A percentile compares a stretch with the other conserved stretches of the same genome.
phyloP scores from a whole-genome alignment of 2,797 vertebrate species.

The Chiloscyllium punctatum region DNA sequence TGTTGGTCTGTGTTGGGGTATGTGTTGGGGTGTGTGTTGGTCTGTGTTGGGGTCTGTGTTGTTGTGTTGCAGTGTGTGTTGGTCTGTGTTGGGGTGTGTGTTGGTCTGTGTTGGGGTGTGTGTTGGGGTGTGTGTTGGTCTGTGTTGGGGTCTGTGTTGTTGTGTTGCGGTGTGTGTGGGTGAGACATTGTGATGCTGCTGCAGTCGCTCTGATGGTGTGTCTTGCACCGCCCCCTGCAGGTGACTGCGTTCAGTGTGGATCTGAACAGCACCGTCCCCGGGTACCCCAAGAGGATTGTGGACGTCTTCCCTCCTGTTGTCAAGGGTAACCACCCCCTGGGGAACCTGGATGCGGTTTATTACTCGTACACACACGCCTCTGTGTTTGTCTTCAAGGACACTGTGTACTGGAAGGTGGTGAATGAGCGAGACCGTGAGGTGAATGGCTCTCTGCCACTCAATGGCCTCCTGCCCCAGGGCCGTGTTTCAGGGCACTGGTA shows the following conservation, averaged over 20 bases:
- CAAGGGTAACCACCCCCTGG: constrained; percentile 16
- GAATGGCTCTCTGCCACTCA: constrained; percentile 17
- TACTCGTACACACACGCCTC: constrained; percentile 28
- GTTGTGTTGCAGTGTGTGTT: too few relatives aligned
- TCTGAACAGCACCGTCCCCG: neutral
- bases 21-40: too few relatives aligned
- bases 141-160: neutral
- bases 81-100: too few relatives aligned
- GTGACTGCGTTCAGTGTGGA: constrained; percentile 35
- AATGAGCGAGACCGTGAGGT: neutral
- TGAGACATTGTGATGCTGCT: neutral
- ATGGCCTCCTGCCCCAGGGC: neutral
- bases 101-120: too few relatives aligned
- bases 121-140: neutral
- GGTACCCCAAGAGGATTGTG: constrained; percentile 16
- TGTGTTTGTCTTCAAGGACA: constrained; percentile 33
- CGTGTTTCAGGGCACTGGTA: neutral
- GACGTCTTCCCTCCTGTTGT: constrained; percentile 28
- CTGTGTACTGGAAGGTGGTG: constrained; percentile 12
- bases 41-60: too few relatives aligned
- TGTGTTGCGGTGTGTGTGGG: too few relatives aligned
- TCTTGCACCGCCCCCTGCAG: neutral
- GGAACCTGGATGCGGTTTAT: constrained; percentile 34
- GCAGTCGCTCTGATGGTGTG: too few relatives aligned
- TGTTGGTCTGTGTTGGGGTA: too few relatives aligned